phyloP scores from a whole-genome alignment of 2,888 invertebrate species.

The Pyrrhosoma nymphula region DNA sequence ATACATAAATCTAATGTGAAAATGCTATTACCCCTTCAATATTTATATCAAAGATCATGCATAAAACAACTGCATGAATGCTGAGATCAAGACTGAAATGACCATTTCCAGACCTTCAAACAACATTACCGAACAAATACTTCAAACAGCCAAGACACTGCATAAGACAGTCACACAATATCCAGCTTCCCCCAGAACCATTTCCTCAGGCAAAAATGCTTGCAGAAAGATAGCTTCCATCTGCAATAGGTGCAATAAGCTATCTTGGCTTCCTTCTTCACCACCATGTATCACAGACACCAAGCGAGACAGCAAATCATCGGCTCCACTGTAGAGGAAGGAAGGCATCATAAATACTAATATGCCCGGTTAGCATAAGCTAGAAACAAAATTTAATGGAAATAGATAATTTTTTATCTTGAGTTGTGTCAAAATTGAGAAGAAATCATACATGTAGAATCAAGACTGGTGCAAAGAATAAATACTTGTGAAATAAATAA shows the following conservation, averaged over 20 bases:
- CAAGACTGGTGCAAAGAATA: not conserved
- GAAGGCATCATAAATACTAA: not conserved
- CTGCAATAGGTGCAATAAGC: slow-evolving; percentile 20
- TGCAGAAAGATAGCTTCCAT: slow-evolving; percentile 61
- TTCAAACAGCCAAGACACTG: slow-evolving; percentile 50
- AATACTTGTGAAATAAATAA: too few species aligned
- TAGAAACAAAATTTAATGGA: not conserved
- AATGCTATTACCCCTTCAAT: too few species aligned
- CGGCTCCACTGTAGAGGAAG: slow-evolving; percentile 5
- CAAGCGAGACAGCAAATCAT: slow-evolving; percentile 51
- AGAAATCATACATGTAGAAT: not conserved
- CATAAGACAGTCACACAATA: slow-evolving; percentile 59
- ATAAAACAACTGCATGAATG: too few species aligned
- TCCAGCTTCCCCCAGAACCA: slow-evolving; percentile 59
- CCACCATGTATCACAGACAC: slow-evolving; percentile 46
- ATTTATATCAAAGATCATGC: too few species aligned
- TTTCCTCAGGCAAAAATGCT: slow-evolving; percentile 32
- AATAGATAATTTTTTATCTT: not conserved
- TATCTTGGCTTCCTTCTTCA: not conserved
- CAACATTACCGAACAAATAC: too few species aligned
- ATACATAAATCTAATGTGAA: too few species aligned
- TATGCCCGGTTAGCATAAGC: not conserved
- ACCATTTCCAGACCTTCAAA: too few species aligned
- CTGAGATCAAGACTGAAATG: too few species aligned
- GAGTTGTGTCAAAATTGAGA: not conserved